Evolutionary conservation across 2,113 vertebrate genomes (phyloP).

Genomic region (Callithrix jacchus): DNA sequence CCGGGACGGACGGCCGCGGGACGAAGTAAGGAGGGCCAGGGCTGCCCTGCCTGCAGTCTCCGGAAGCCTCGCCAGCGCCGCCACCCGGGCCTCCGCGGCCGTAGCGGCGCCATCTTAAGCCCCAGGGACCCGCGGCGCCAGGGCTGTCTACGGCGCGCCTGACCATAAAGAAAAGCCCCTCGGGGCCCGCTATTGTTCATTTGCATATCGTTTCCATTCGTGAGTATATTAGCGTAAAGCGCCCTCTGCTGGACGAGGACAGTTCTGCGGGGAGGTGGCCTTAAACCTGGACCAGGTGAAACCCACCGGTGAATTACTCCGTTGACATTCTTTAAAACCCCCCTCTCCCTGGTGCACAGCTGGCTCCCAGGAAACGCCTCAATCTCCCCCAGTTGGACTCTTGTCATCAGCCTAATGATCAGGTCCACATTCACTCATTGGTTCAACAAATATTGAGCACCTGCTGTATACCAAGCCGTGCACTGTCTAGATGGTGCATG

Average conservation of each 20-base stretch:
- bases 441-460: not conserved
- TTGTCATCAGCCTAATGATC: not conserved
- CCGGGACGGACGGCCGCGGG: conserved; percentile 61
- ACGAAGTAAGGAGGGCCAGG: conserved; percentile 64
- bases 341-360: not conserved
- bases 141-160: conserved; percentile 64
- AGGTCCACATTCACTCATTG: not conserved
- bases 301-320: not conserved
- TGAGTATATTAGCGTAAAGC: not conserved
- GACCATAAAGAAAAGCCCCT: not conserved
- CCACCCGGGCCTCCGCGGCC: conserved; percentile 84
- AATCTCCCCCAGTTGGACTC: not conserved
- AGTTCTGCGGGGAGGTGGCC: not conserved
- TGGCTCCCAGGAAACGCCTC: not conserved
- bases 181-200: rapidly evolving
- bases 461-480: not conserved
- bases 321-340: not conserved
- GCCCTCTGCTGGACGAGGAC: not conserved
- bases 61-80: conserved; percentile 68
- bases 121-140: not conserved
- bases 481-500: no score
- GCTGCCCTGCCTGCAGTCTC: not conserved
- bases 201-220: not conserved
- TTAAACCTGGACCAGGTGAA: not conserved
- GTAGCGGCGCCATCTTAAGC: conserved; percentile 13